Evolutionary conservation across 1,140 invertebrate genomes (phyloP).

Genomic region (Ptiloglossa arizonensis): DNA sequence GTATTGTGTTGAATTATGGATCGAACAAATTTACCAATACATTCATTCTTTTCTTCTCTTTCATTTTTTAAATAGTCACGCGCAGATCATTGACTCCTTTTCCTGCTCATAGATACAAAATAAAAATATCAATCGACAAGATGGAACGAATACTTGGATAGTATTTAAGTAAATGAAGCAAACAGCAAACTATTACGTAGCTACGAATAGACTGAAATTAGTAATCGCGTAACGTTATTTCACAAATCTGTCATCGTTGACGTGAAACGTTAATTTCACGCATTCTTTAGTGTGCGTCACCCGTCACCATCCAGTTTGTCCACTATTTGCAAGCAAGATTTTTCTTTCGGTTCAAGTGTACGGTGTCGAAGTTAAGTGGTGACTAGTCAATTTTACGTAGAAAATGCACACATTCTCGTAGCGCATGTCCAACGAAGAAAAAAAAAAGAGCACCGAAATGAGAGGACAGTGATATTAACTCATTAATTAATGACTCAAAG

Average conservation of each 20-base stretch:
- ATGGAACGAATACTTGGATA: no score
- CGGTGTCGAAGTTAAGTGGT: constrained; percentile 60
- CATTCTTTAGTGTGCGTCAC: background rate
- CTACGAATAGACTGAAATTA: constrained; percentile 19
- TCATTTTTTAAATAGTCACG: no score
- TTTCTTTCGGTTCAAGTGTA: constrained; percentile 36
- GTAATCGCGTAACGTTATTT: constrained; percentile 20
- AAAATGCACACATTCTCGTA: constrained; percentile 48
- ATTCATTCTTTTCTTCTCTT: no score
- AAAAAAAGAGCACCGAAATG: constrained; percentile 12
- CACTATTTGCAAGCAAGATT: constrained; percentile 34
- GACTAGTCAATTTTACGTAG: constrained; percentile 66
- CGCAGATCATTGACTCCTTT: no score
- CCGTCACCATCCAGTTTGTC: constrained; percentile 4
- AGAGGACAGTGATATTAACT: background rate
- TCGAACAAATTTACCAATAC: no score
- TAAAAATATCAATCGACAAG: no score
- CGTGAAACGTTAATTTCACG: background rate
- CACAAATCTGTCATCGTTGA: constrained; percentile 23
- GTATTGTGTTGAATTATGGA: no score
- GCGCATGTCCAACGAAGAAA: background rate
- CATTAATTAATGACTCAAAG: constrained; percentile 68
- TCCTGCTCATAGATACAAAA: no score
- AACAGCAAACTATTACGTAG: no score
- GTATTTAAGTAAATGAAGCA: background rate